phyloP scores from a whole-genome alignment of 2,888 invertebrate species.

The Hybos culiciformis region DNA sequence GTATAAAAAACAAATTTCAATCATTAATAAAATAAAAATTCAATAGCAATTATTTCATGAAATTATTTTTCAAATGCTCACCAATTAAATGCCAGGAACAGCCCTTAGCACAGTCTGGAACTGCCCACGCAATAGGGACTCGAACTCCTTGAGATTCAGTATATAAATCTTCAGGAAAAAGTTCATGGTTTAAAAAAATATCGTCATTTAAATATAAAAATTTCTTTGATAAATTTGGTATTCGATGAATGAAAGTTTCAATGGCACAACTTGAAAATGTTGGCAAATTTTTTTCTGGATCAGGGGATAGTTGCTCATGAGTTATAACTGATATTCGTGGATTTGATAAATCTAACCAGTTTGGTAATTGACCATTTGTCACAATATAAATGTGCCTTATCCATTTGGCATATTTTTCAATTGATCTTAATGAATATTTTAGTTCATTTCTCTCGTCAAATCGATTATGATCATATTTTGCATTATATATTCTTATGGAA shows the following conservation, averaged over 20 bases:
- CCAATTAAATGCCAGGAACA: conserved; percentile 66
- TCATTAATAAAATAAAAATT: too few species aligned
- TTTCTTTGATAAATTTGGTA: conserved; percentile 57
- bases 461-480: conserved; percentile 40
- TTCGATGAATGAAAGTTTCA: conserved; percentile 45
- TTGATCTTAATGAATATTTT: conserved; percentile 50
- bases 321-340: conserved; percentile 52
- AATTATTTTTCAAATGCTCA: too few species aligned
- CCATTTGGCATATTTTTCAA: conserved; percentile 67
- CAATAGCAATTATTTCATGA: too few species aligned
- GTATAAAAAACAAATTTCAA: too few species aligned
- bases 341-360: conserved; percentile 63
- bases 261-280: conserved; percentile 67
- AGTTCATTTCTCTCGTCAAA: conserved; percentile 63
- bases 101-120: conserved; percentile 58
- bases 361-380: conserved; percentile 70
- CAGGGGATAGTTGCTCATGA: conserved; percentile 45
- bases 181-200: conserved; percentile 53
- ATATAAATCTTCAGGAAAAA: conserved; percentile 58
- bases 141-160: conserved; percentile 50
- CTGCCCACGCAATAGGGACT: conserved; percentile 53
- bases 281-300: conserved; percentile 49
- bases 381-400: conserved; percentile 62
- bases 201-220: conserved; percentile 73
- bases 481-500: conserved; percentile 35